A percentile compares a stretch with the other conserved stretches of the same genome.
Evolutionary conservation across 2,888 invertebrate species (phyloP).

Genomic region (Aphidoletes aphidimyza): DNA sequence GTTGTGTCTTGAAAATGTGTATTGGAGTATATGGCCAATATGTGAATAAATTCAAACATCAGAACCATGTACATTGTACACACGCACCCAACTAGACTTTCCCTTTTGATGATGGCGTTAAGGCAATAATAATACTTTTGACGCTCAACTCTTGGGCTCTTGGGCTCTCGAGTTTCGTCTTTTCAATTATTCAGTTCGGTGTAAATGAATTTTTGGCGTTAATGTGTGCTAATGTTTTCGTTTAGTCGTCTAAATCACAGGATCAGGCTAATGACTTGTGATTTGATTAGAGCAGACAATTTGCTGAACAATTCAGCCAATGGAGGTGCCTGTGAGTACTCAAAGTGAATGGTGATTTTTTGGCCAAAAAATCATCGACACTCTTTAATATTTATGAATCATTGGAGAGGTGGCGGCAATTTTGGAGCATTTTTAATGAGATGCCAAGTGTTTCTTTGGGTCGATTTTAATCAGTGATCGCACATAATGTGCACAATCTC

Average conservation of each 20-base stretch:
- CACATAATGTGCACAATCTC: neutral
- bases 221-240: neutral
- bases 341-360: no score
- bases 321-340: no score
- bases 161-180: neutral
- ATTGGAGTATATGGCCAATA: neutral
- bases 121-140: no score
- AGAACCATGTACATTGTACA: no score
- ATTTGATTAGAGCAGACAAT: neutral
- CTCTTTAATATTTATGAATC: no score
- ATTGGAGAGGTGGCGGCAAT: no score
- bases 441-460: neutral
- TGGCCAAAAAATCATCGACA: no score
- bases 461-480: neutral
- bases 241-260: neutral
- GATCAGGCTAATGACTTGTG: no score
- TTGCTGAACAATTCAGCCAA: no score
- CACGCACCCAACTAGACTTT: slow-evolving; percentile 34
- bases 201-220: slow-evolving; percentile 34
- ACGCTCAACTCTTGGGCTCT: no score
- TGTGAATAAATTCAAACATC: neutral
- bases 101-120: neutral
- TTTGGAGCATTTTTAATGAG: slow-evolving; percentile 16
- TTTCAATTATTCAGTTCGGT: slow-evolving; percentile 22
- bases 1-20: neutral